A percentile compares a stretch with the other conserved stretches of the same genome.
These are phyloP conservation scores for Agrotis exclamationis DNA, from an alignment of 2,888 invertebrate genomes.

Conservation along the genomic window DNA sequence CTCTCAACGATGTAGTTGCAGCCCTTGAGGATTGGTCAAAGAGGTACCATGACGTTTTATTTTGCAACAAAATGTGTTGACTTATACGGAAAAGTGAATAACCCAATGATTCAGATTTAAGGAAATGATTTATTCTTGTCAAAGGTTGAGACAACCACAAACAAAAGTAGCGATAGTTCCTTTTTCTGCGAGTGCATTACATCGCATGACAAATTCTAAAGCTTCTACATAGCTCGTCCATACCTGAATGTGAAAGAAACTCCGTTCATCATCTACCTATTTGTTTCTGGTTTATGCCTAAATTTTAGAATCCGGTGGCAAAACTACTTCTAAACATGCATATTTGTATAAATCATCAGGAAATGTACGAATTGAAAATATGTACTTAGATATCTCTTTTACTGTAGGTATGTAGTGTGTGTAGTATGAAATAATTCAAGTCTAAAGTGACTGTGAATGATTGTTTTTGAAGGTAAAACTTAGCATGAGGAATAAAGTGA, in stretches of 20 bases:
- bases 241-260: background rate
- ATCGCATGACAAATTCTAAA: background rate
- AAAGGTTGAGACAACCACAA: background rate
- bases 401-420: no score
- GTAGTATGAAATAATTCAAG: no score
- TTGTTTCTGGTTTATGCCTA: background rate
- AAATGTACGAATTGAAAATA: no score
- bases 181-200: background rate
- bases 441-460: no score
- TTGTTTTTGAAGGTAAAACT: no score
- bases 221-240: background rate
- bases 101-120: conserved; percentile 20
- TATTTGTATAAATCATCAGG: no score
- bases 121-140: background rate
- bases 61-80: conserved; percentile 4
- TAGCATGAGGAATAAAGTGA: no score
- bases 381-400: no score
- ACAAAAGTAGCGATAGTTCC: background rate
- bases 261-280: background rate
- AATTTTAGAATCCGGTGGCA: no score
- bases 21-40: background rate
- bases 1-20: background rate
- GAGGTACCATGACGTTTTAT: background rate
- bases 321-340: no score
- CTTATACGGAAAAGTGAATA: conserved; percentile 3